Base-by-base conservation (phyloP, 1,140 invertebrate genomes). In the Nomia melanderi region DNA sequence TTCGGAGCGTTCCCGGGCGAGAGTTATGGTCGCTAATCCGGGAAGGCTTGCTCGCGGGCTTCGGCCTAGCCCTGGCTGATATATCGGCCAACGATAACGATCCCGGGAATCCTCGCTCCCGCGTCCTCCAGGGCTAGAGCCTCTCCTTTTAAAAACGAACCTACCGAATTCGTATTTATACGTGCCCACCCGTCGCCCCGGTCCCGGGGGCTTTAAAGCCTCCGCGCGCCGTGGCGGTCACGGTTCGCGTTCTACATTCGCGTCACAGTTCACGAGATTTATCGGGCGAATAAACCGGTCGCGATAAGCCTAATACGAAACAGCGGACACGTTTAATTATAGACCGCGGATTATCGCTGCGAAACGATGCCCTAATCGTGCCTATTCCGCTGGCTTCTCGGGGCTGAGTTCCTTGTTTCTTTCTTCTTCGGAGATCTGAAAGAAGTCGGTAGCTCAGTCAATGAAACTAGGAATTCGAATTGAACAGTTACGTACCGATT, bases 21-120 rank as follows among this genome's bases (percentile, higher is more conserved):
- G 86, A 88, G 71, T 87, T 86, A 87, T 82, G 82, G 84, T 64
- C 77, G 84, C 86, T 88, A 88, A 88, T 88, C 87, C 81, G 78
- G 81, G 86, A 84, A 85, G 65, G 78, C 72, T 75, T 67, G 80
- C 41, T n/a, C n/a, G n/a, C 59, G 79, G 50, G 84, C 72, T 81
- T 77, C 70, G 56, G 17, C 8, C 27, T 29, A 66, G 56, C 33
- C 47, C 20, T 44, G 59, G 59, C 65, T 81, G 81, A 87, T 84
- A 75, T 87, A 82, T 86, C 75, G 75, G 71, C 50, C 77, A 66
- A 66, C 73, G 77, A 79, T 79, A 79, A 25, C 65, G 62, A 53
- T 71, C 73, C 71, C 44, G 47, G 31, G 74, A 12, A 78, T 78
- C 50, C 56, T 64, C 31, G 4, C 25, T 47, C 60, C 71, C 50